A percentile compares a stretch with the other conserved stretches of the same genome.
Conservation (phyloP, 1,140 invertebrate genomes). For the Drosophila elegans region DNA sequence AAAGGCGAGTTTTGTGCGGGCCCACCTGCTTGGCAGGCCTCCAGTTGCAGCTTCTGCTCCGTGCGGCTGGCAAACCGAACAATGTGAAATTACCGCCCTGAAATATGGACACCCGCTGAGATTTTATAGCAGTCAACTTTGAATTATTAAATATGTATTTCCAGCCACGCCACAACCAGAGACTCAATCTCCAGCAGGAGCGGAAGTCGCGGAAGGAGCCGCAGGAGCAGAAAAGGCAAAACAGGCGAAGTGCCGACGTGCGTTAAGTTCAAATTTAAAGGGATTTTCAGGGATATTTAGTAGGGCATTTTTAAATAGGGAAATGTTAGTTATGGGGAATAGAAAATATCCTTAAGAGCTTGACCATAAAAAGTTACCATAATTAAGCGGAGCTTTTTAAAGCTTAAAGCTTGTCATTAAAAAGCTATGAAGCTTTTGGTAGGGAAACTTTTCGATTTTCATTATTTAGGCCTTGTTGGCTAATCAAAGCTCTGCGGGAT, state of each 20-base stretch:
- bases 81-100: conserved; percentile 75
- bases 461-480: conserved; percentile 30
- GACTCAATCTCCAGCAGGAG: conserved; percentile 34
- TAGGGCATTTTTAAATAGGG: not conserved
- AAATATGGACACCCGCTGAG: conserved; percentile 78
- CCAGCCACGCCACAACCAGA: conserved; percentile 59
- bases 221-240: conserved; percentile 13
- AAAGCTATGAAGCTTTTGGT: conserved; percentile 31
- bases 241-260: conserved; percentile 14
- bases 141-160: conserved; percentile 83
- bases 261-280: conserved; percentile 38
- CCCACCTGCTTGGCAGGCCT: conserved; percentile 55
- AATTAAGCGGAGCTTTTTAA: conserved; percentile 29
- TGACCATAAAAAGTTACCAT: conserved; percentile 46
- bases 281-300: conserved; percentile 13
- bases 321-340: conserved; percentile 3
- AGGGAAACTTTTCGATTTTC: conserved; percentile 7
- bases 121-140: conserved; percentile 81
- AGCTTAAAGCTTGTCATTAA: not conserved
- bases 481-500: conserved; percentile 34
- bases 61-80: conserved; percentile 49
- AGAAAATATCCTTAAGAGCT: not conserved
- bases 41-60: conserved; percentile 27
- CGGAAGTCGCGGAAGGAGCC: conserved; percentile 16
- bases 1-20: conserved; percentile 36